Evolutionary conservation across 2,113 vertebrate genomes (phyloP).

Genomic region (Argyrosomus japonicus): DNA sequence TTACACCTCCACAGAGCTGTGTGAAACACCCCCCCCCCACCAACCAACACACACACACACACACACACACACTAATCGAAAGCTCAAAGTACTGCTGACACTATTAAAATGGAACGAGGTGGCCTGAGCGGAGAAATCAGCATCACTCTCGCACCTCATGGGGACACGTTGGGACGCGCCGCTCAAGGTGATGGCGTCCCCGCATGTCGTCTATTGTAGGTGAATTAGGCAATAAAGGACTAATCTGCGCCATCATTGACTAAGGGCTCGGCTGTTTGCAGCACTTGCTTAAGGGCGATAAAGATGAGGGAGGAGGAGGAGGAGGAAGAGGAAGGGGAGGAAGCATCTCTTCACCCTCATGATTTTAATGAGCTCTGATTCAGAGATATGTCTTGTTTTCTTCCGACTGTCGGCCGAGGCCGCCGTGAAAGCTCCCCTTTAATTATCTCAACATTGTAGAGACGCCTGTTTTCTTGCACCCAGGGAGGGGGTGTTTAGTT

Average conservation of each 20-base stretch:
- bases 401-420: constrained; percentile 60
- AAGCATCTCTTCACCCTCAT: constrained; percentile 67
- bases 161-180: constrained; percentile 25
- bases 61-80: constrained; percentile 66
- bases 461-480: constrained; percentile 54
- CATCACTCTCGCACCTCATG: constrained; percentile 58
- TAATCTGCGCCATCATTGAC: constrained; percentile 74
- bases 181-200: constrained; percentile 75
- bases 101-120: constrained; percentile 73
- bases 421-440: constrained; percentile 65
- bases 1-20: constrained; percentile 75
- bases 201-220: constrained; percentile 59
- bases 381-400: constrained; percentile 70
- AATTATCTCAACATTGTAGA: constrained; percentile 68
- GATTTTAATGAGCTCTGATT: constrained; percentile 79
- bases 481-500: constrained; percentile 69
- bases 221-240: constrained; percentile 76
- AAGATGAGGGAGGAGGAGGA: constrained; percentile 54
- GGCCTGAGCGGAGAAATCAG: constrained; percentile 68
- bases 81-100: constrained; percentile 76
- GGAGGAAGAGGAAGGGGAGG: constrained; percentile 20
- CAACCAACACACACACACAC: constrained; percentile 13
- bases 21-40: constrained; percentile 59
- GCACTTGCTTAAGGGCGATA: constrained; percentile 73
- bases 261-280: constrained; percentile 59